phyloP scores from a whole-genome alignment of 2,113 vertebrate genomes.

The Leptocoma aspasia region DNA sequence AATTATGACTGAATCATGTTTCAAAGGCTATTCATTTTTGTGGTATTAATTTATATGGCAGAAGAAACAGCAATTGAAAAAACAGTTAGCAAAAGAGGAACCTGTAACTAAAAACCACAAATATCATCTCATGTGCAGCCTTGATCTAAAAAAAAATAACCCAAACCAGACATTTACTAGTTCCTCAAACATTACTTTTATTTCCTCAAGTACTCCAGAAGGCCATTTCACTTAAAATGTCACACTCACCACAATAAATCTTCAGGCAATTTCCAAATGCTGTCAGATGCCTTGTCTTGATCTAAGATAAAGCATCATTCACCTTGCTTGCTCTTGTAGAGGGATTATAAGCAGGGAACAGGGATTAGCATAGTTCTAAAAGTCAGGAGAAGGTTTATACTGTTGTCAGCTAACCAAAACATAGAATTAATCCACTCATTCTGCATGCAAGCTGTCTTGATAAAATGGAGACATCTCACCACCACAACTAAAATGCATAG shows the following conservation, averaged over 20 bases:
- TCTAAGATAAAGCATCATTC: constrained; percentile 52
- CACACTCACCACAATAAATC: background rate
- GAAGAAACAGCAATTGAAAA: background rate
- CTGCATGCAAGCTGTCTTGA: background rate
- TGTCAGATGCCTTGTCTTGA: constrained; percentile 23
- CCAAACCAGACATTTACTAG: background rate
- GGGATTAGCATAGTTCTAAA: constrained; percentile 72
- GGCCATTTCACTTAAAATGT: background rate
- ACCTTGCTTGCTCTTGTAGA: constrained; percentile 69
- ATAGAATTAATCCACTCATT: constrained; percentile 59
- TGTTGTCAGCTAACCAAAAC: constrained; percentile 52
- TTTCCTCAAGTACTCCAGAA: background rate
- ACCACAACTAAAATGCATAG: background rate
- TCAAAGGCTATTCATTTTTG: background rate
- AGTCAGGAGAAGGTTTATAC: constrained; percentile 60
- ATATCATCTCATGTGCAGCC: background rate
- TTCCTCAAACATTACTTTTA: background rate
- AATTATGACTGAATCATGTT: background rate
- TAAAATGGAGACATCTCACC: background rate
- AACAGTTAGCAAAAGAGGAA: background rate
- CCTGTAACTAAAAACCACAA: background rate
- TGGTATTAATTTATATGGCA: background rate
- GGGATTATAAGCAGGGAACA: constrained; percentile 65
- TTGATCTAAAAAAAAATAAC: background rate
- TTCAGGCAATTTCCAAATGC: background rate